phyloP scores from a whole-genome alignment of 1,140 invertebrate genomes.

The Paracyclopina nana region DNA sequence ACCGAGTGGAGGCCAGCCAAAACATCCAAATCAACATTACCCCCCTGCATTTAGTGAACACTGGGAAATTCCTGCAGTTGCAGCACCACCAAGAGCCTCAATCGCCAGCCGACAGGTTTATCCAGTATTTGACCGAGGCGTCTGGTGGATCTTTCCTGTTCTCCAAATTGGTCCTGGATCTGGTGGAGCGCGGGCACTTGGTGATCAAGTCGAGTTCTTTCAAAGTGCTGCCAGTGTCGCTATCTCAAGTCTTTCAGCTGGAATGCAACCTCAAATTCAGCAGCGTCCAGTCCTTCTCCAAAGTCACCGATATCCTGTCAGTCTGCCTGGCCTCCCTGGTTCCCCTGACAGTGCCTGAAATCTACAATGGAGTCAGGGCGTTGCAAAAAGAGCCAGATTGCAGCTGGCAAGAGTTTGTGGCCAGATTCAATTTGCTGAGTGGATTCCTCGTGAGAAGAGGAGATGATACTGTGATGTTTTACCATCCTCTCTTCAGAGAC shows the following conservation, averaged over 20 bases:
- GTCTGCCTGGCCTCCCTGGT: slow-evolving; percentile 72
- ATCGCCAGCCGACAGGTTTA: slow-evolving; percentile 37
- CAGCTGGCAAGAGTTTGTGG: not conserved
- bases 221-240: slow-evolving; percentile 69
- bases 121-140: slow-evolving; percentile 55
- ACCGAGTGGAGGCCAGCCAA: slow-evolving; percentile 50
- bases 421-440: slow-evolving; percentile 36
- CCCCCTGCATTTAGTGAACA: slow-evolving; percentile 24
- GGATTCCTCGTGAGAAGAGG: slow-evolving; percentile 67
- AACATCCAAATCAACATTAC: slow-evolving; percentile 65
- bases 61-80: slow-evolving; percentile 23
- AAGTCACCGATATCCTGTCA: slow-evolving; percentile 40
- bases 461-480: slow-evolving; percentile 88
- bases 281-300: slow-evolving; percentile 65
- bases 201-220: slow-evolving; percentile 80
- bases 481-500: slow-evolving; percentile 87
- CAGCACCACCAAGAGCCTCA: slow-evolving; percentile 28
- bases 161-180: slow-evolving; percentile 68
- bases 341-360: slow-evolving; percentile 69
- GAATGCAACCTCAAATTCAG: slow-evolving; percentile 85
- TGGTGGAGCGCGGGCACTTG: slow-evolving; percentile 75
- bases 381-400: not conserved
- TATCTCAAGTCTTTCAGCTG: slow-evolving; percentile 76
- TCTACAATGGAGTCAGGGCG: slow-evolving; percentile 64
- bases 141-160: slow-evolving; percentile 80